Conservation (phyloP, 2,113 vertebrate genomes). For the Eleginops maclovinus region DNA sequence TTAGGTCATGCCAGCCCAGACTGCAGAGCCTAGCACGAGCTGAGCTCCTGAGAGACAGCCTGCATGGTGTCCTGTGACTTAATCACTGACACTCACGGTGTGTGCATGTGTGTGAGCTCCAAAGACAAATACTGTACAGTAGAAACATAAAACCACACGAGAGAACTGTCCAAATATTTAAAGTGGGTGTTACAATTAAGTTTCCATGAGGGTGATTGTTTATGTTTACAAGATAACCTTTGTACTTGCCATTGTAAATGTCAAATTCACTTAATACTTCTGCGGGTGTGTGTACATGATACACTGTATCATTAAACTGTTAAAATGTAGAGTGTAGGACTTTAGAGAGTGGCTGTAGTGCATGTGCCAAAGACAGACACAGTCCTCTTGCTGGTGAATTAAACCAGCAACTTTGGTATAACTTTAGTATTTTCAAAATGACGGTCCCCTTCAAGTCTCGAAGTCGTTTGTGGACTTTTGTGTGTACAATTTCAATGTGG, state of each 20-base stretch:
- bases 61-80: slow-evolving; percentile 38
- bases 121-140: background rate
- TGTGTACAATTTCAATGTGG: no score
- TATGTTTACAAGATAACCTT: slow-evolving; percentile 34
- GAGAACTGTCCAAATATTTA: slow-evolving; percentile 41
- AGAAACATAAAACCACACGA: slow-evolving; percentile 44
- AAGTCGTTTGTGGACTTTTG: no score
- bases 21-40: slow-evolving; percentile 13
- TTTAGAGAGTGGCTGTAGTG: background rate
- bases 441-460: no score
- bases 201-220: slow-evolving; percentile 50
- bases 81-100: slow-evolving; percentile 15
- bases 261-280: slow-evolving; percentile 8
- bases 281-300: background rate
- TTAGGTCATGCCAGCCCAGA: slow-evolving; percentile 1
- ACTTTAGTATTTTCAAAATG: background rate
- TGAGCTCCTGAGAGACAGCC: slow-evolving; percentile 31
- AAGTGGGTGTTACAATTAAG: slow-evolving; percentile 42
- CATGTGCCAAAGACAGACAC: background rate
- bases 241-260: slow-evolving; percentile 17
- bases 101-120: background rate
- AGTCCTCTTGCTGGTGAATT: background rate
- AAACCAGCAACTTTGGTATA: background rate
- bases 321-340: slow-evolving; percentile 22
- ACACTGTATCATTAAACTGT: slow-evolving; percentile 28